Conservation (phyloP, 2,113 vertebrate species). For the Lepus europaeus region DNA sequence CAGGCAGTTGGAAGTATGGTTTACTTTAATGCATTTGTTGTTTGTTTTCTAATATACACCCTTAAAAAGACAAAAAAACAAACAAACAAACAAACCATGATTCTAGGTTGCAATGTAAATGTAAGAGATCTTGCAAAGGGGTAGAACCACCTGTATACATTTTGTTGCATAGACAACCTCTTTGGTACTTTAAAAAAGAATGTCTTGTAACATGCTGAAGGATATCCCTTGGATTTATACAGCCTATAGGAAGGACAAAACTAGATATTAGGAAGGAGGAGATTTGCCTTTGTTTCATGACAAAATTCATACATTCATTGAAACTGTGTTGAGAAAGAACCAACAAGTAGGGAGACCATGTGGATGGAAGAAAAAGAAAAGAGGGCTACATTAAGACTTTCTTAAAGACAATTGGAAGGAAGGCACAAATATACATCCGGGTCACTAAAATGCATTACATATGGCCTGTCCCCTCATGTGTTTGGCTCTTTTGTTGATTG, state of each 20-base stretch:
- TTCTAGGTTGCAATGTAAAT: constrained; percentile 4
- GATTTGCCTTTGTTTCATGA: background rate
- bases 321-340: background rate
- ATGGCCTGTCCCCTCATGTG: constrained; percentile 12
- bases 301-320: background rate
- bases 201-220: background rate
- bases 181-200: background rate
- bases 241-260: background rate
- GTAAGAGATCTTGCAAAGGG: background rate
- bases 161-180: background rate
- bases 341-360: background rate
- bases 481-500: constrained; percentile 50
- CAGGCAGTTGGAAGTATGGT: background rate
- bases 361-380: background rate
- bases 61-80: background rate
- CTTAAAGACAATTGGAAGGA: constrained; percentile 51
- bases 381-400: background rate
- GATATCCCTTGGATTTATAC: background rate
- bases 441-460: constrained; percentile 70
- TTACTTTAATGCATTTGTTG: background rate
- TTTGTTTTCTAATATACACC: background rate
- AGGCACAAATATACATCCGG: constrained; percentile 19
- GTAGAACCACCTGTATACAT: background rate
- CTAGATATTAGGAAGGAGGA: constrained; percentile 12
- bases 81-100: background rate